phyloP scores from a whole-genome alignment of 1,140 invertebrate genomes.

The Drosophila orosa region DNA sequence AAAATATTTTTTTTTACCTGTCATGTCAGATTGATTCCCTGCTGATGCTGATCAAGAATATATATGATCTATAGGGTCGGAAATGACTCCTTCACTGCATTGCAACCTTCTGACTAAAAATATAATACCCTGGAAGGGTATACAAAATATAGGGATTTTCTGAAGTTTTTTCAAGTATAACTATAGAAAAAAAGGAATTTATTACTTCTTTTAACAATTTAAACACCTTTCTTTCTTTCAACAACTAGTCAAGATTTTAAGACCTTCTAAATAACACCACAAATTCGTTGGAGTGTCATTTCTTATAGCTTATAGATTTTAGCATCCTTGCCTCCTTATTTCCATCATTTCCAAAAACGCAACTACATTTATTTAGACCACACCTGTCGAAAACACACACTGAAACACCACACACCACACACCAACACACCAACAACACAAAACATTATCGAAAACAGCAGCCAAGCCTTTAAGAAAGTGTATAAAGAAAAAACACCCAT shows the following conservation, averaged over 20 bases:
- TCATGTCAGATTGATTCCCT: too few species aligned
- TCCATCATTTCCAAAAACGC: background rate
- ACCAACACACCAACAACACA: slow-evolving; percentile 17
- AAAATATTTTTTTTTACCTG: too few species aligned
- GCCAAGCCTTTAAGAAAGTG: slow-evolving; percentile 70
- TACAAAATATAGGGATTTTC: background rate
- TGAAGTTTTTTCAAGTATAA: background rate
- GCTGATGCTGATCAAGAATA: too few species aligned
- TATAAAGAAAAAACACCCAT: slow-evolving; percentile 73
- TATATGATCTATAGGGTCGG: too few species aligned
- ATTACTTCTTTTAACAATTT: background rate
- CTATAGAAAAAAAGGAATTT: background rate
- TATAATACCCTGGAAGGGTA: too few species aligned
- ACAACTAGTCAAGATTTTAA: too few species aligned
- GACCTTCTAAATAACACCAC: too few species aligned
- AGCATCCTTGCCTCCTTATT: background rate
- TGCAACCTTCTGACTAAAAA: too few species aligned
- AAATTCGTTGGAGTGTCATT: background rate
- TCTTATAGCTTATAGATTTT: background rate
- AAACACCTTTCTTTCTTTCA: background rate
- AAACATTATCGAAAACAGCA: slow-evolving; percentile 61
- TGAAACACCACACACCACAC: slow-evolving; percentile 26
- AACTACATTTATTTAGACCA: slow-evolving; percentile 8
- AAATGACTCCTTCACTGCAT: too few species aligned
- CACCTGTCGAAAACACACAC: slow-evolving; percentile 6